Conservation (phyloP, 2,113 vertebrate species). For the Tricholaema leucomelas region DNA sequence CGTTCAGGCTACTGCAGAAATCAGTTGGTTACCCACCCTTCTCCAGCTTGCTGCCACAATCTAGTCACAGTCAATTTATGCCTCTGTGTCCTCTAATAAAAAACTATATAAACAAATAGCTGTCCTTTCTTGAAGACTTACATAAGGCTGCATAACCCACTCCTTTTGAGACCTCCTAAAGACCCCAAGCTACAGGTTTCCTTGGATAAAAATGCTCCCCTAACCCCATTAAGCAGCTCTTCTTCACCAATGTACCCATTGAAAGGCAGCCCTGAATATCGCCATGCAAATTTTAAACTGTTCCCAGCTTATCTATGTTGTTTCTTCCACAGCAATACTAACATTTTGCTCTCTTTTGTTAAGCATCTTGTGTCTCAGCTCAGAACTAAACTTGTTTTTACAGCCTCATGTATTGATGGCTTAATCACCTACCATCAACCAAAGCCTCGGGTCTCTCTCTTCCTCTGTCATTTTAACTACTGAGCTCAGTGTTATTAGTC, state of each 20-base stretch:
- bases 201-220: not conserved
- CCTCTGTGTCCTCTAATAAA: not conserved
- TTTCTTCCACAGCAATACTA: not conserved
- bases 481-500: constrained; percentile 35
- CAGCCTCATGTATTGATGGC: not conserved
- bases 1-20: not conserved
- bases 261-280: not conserved
- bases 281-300: not conserved
- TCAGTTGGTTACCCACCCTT: not conserved
- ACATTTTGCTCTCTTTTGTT: not conserved
- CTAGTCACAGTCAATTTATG: not conserved
- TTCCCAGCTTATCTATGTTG: not conserved
- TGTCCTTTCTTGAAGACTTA: not conserved
- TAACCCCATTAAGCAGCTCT: not conserved
- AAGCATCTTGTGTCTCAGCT: not conserved
- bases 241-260: not conserved
- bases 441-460: constrained; percentile 6
- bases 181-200: not conserved
- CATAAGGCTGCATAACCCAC: not conserved
- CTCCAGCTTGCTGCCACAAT: not conserved
- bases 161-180: not conserved
- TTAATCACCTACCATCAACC: constrained; percentile 26
- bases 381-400: not conserved
- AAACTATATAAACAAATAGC: not conserved
- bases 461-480: constrained; percentile 29